Conservation (phyloP, 2,888 invertebrate species). For the Chalcis sispes region DNA sequence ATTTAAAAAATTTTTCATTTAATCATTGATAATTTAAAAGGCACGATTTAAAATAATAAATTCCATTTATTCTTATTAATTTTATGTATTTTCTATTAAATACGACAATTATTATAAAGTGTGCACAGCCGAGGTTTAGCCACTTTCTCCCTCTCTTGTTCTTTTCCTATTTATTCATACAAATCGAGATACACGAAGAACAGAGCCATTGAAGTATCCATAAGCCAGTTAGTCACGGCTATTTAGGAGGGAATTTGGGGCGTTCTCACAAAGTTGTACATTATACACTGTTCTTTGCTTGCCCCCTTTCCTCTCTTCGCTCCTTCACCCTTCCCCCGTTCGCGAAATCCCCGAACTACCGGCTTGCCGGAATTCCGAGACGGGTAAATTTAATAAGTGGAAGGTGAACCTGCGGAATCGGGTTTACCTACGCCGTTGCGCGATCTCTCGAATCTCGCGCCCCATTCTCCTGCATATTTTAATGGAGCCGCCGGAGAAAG, state of each 20-base stretch:
- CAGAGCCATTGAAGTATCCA: slow-evolving; percentile 44
- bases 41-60: too few relatives aligned
- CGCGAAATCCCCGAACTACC: slow-evolving; percentile 60
- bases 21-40: too few relatives aligned
- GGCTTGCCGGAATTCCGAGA: slow-evolving; percentile 68
- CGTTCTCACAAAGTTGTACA: slow-evolving; percentile 71
- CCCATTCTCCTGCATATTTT: slow-evolving; percentile 28
- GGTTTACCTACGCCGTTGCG: slow-evolving; percentile 21
- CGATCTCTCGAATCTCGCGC: slow-evolving; percentile 1
- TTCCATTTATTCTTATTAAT: too few relatives aligned
- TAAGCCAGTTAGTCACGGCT: slow-evolving; percentile 74
- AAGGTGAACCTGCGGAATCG: slow-evolving; percentile 11
- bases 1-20: too few relatives aligned
- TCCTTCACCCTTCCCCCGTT: neutral
- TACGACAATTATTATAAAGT: too few relatives aligned
- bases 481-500: neutral
- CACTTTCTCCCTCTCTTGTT: neutral
- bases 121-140: neutral
- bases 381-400: slow-evolving; percentile 74
- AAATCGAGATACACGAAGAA: neutral
- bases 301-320: too few relatives aligned
- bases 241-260: slow-evolving; percentile 73
- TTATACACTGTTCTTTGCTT: slow-evolving; percentile 67
- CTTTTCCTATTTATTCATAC: neutral
- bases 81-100: too few relatives aligned